Evolutionary conservation across 2,113 vertebrate genomes (phyloP).

Genomic region (Corythornis vintsioides): DNA sequence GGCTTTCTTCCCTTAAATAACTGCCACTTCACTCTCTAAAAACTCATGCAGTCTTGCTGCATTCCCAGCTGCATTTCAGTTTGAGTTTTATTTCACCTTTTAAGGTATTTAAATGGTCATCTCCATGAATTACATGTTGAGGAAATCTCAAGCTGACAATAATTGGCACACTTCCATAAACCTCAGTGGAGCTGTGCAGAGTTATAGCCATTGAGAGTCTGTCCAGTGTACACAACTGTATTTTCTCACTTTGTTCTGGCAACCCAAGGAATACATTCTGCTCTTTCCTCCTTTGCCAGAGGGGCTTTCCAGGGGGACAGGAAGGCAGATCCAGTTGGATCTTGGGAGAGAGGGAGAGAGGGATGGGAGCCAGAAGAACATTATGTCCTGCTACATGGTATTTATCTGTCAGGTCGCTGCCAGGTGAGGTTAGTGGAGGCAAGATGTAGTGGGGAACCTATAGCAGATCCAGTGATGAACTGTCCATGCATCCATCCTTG

Average conservation of each 20-base stretch:
- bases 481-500: background rate
- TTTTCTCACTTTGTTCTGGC: background rate
- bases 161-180: background rate
- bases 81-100: background rate
- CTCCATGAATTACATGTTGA: background rate
- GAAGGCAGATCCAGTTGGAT: background rate
- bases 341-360: background rate
- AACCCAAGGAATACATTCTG: background rate
- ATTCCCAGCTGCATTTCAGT: background rate
- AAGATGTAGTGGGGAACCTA: background rate
- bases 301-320: background rate
- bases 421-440: background rate
- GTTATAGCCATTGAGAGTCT: background rate
- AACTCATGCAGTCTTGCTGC: background rate
- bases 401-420: rapidly evolving
- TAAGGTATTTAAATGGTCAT: background rate
- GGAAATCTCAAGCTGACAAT: background rate
- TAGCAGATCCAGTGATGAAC: background rate
- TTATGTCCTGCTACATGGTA: background rate
- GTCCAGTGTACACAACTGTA: background rate
- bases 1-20: background rate
- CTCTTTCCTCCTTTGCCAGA: background rate
- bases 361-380: background rate
- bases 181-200: background rate
- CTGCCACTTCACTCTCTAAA: background rate